Percentiles rank a stretch among this genome's conserved stretches.
Evolutionary conservation across 2,113 vertebrate species (phyloP).

Genomic region (Campylomormyrus numenius): DNA sequence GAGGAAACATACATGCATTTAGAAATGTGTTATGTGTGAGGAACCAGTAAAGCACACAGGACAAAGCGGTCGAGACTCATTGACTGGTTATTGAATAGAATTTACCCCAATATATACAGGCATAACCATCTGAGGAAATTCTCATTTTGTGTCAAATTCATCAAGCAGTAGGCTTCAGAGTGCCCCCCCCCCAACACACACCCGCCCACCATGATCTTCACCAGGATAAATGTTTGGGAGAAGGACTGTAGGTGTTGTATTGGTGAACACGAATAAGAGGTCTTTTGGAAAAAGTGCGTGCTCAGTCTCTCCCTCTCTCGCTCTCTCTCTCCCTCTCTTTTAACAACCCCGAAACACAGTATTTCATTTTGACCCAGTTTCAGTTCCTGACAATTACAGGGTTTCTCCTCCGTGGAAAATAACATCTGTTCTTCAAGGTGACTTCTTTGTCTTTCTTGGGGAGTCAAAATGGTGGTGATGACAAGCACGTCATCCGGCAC

Average conservation of each 20-base stretch:
- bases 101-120: not conserved
- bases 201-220: no score
- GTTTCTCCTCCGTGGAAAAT: slow-evolving; percentile 22
- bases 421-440: slow-evolving; percentile 25
- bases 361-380: slow-evolving; percentile 10
- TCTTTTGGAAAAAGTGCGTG: no score
- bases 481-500: not conserved
- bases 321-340: not conserved
- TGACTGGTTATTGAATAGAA: not conserved
- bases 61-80: not conserved
- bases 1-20: not conserved
- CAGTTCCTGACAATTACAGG: not conserved
- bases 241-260: no score
- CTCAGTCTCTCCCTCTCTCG: no score
- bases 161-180: not conserved
- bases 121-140: not conserved
- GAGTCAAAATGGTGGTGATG: slow-evolving; percentile 24
- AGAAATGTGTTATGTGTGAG: not conserved
- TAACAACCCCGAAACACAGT: not conserved
- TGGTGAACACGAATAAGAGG: no score
- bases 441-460: slow-evolving; percentile 9
- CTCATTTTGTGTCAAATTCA: not conserved
- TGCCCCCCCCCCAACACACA: no score
- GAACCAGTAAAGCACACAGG: not conserved
- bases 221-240: no score